Conservation (phyloP, 2,113 vertebrate genomes). For the Aptenodytes patagonicus region DNA sequence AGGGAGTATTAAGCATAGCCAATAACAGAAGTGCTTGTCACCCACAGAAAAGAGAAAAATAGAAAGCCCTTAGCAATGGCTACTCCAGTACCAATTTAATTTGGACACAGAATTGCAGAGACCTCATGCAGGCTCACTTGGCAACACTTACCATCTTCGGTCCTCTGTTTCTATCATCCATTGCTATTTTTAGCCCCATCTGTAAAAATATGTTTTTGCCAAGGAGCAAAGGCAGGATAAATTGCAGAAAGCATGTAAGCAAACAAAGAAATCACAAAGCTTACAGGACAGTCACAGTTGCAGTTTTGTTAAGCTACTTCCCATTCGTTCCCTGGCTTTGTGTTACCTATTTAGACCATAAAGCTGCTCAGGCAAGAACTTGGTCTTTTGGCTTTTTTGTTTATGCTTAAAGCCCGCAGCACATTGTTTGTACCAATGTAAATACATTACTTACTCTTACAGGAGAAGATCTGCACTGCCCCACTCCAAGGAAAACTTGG, state of each 20-base stretch:
- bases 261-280: constrained; percentile 6
- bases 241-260: constrained; percentile 10
- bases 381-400: background rate
- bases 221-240: constrained; percentile 5
- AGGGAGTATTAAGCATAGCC: background rate
- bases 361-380: background rate
- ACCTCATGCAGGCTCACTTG: constrained; percentile 12
- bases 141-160: background rate
- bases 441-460: background rate
- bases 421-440: background rate
- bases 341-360: background rate
- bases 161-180: background rate
- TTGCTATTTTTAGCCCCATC: constrained; percentile 46
- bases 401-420: background rate
- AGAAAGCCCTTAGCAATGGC: background rate
- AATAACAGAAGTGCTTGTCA: background rate
- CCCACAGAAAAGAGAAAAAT: background rate
- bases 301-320: background rate
- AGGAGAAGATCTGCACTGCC: background rate
- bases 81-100: background rate
- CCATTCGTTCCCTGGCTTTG: background rate
- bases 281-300: background rate
- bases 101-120: background rate
- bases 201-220: constrained; percentile 50
- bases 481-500: background rate